Evolutionary conservation across 1,140 invertebrate genomes (phyloP).

Genomic region (Pomphorhynchus laevis): DNA sequence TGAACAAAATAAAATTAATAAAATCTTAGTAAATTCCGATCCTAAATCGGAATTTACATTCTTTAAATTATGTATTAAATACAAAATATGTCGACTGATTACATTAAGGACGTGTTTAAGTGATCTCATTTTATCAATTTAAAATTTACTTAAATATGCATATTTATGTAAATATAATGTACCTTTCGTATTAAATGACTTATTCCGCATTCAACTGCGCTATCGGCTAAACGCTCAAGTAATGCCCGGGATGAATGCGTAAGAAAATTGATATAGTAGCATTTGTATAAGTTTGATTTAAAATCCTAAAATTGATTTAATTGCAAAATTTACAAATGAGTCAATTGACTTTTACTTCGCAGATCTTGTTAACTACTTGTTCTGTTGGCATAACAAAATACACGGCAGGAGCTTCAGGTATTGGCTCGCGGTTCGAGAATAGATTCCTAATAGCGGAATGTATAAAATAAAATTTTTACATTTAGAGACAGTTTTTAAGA

Average conservation of each 20-base stretch:
- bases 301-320: slow-evolving; percentile 24
- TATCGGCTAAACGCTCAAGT: slow-evolving; percentile 65
- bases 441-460: slow-evolving; percentile 30
- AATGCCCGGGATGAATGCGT: slow-evolving; percentile 64
- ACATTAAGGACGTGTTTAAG: no score
- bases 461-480: no score
- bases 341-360: slow-evolving; percentile 29
- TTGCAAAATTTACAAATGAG: slow-evolving; percentile 1
- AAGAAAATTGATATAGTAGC: slow-evolving; percentile 85
- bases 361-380: slow-evolving; percentile 69
- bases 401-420: slow-evolving; percentile 83
- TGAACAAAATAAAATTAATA: no score
- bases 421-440: slow-evolving; percentile 60
- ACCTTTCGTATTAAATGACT: slow-evolving; percentile 60
- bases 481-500: no score
- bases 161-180: slow-evolving; percentile 4
- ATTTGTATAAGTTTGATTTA: slow-evolving; percentile 55
- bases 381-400: slow-evolving; percentile 91
- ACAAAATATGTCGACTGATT: no score
- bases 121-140: no score
- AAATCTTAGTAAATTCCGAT: no score
- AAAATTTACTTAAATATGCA: background rate
- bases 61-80: no score
- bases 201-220: slow-evolving; percentile 36
- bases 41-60: no score